These are phyloP conservation scores for Hemiscyllium ocellatum DNA, from an alignment of 2,113 vertebrate genomes.

Conservation along the genomic window DNA sequence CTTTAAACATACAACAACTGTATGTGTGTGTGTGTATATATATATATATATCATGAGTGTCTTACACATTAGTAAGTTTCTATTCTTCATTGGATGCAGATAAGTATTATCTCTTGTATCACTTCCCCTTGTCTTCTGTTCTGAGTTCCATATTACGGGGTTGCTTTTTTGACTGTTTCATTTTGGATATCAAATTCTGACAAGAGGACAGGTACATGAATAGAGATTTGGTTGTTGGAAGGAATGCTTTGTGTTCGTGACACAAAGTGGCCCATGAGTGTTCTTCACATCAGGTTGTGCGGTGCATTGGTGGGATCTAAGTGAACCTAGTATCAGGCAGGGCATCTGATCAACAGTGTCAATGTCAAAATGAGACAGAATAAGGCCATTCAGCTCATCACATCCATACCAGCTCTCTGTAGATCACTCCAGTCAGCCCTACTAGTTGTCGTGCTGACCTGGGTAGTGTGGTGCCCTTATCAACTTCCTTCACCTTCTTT, in stretches of 20 bases:
- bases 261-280: background rate
- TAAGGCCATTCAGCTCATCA: background rate
- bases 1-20: no score
- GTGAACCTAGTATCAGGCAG: background rate
- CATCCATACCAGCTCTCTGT: background rate
- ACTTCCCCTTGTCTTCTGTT: no score
- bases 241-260: background rate
- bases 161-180: no score
- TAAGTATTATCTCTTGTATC: no score
- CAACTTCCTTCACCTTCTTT: background rate
- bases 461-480: background rate
- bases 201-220: background rate
- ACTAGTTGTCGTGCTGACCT: background rate
- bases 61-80: no score
- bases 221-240: background rate
- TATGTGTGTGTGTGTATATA: no score
- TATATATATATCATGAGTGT: no score
- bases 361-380: background rate
- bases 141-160: no score
- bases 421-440: background rate
- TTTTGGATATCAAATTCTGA: background rate
- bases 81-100: no score
- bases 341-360: background rate
- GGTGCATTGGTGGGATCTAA: background rate
- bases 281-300: background rate